phyloP scores from a whole-genome alignment of 2,888 invertebrate species.

The Acanthosepion esculentum region DNA sequence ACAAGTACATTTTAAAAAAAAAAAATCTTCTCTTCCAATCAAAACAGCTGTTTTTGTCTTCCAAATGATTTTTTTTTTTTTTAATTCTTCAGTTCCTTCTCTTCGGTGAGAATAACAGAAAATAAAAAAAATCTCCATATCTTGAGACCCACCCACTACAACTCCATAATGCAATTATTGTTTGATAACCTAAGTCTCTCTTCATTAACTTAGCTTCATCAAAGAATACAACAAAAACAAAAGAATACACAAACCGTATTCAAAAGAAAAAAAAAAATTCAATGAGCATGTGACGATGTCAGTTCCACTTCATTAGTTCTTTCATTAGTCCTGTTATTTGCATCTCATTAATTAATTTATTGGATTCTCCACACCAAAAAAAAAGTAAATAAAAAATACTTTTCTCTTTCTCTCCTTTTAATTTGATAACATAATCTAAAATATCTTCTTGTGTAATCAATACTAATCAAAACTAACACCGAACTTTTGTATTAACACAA shows the following conservation, averaged over 20 bases:
- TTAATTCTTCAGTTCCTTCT: not conserved
- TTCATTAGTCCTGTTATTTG: not conserved
- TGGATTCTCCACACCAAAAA: not conserved
- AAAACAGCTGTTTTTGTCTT: not conserved
- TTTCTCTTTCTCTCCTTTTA: not conserved
- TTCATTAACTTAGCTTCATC: not conserved
- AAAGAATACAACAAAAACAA: not conserved
- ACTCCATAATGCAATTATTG: slow-evolving; percentile 20
- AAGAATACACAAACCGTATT: not conserved
- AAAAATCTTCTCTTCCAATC: not conserved
- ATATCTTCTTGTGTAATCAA: not conserved
- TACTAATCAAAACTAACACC: not conserved
- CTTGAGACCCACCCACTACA: not conserved
- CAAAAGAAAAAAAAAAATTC: not conserved
- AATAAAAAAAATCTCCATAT: not conserved
- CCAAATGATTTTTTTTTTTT: not conserved
- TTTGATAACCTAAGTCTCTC: slow-evolving; percentile 17
- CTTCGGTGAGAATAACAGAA: not conserved
- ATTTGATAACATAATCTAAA: slow-evolving; percentile 10
- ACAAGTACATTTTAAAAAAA: no score
- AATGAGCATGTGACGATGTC: slow-evolving; percentile 33
- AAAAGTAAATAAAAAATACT: not conserved
- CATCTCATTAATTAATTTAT: not conserved
- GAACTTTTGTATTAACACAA: slow-evolving; percentile 33
- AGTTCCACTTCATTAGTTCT: not conserved